Evolutionary conservation across 2,113 vertebrate genomes (phyloP).

Genomic region (Corythoichthys haematopterus): DNA sequence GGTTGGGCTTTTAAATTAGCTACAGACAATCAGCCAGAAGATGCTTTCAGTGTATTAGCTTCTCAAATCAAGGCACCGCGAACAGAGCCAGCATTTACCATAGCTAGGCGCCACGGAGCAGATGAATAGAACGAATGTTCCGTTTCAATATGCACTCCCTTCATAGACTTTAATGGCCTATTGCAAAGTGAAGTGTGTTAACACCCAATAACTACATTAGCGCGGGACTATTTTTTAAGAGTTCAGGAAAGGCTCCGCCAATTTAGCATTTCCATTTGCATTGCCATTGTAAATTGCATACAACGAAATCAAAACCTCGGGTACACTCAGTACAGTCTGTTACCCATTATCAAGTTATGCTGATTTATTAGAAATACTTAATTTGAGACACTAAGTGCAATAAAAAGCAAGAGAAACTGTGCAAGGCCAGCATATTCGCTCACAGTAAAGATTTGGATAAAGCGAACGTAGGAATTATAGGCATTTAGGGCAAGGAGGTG

Average conservation of each 20-base stretch:
- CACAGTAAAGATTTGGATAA: constrained; percentile 6
- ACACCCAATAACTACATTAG: constrained; percentile 54
- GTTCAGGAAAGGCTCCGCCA: constrained; percentile 29
- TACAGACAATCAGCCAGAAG: constrained; percentile 40
- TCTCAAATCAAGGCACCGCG: constrained; percentile 63
- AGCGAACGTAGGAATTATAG: constrained; percentile 28
- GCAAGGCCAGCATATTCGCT: constrained; percentile 11
- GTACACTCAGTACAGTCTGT: constrained; percentile 8
- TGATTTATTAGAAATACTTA: constrained; percentile 39
- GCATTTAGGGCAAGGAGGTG: not conserved
- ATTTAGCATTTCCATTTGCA: constrained; percentile 44
- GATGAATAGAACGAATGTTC: constrained; percentile 48
- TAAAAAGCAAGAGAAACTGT: constrained; percentile 12
- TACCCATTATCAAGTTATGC: constrained; percentile 33
- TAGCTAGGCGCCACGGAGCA: constrained; percentile 37
- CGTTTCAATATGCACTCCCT: constrained; percentile 45
- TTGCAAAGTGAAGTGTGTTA: constrained; percentile 49
- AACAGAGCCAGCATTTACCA: constrained; percentile 47
- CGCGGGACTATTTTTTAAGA: constrained; percentile 26
- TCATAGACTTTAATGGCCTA: constrained; percentile 45
- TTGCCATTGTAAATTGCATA: constrained; percentile 36
- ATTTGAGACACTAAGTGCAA: constrained; percentile 27
- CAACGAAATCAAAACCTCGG: constrained; percentile 45
- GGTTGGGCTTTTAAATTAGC: constrained; percentile 53
- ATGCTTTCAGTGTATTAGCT: constrained; percentile 68